Evolutionary conservation across 2,797 vertebrate species (phyloP), one percentile per base, ranked within the genome.

Genomic region (Neopelma chrysocephalum): DNA sequence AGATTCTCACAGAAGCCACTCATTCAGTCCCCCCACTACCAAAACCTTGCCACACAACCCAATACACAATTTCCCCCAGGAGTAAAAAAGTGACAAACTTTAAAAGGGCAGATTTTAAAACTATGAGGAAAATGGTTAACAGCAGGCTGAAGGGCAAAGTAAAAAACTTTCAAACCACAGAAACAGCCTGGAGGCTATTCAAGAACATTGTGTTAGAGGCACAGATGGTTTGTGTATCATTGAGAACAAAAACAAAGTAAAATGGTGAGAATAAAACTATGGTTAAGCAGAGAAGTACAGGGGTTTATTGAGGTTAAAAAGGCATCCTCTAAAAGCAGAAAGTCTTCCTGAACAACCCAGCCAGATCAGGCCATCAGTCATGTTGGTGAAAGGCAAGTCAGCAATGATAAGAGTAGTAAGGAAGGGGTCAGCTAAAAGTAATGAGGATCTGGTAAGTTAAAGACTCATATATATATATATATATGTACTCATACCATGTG

Each of bases 191-290:
- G 95, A 96, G 97, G 94, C 95, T 96, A 96, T 97, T 97, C 95
- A 97, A 96, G 96, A 97, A 97, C 95, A 97, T 95, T 96, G 96
- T 96, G 94, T 97, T 96, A 97, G 95, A 97, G 95, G 91, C 96
- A 96, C 95, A 97, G 96, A 97, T 97, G 96, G 95, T 97, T 96
- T 96, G 95, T 93, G 93, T 96, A 96, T 97, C 94, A 93, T 11
- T 73, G 90, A 95, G 92, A 91, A 97, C 92, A 93, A 96, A 96
- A 96, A 93, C 94, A 97, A 93, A 96, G 93, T 94, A 94, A 95
- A 95, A 93, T 92, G 87, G 80, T 92, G 85, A 90, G 83, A 96
- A 94, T 94, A 96, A 96, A 96, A 93, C 89, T 90, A 92, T 69
- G 73, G 87, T 87, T 93, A 93, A 82, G 87, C 64, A 93, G 83